Evolutionary conservation across 2,888 invertebrate genomes (phyloP), one percentile per base, ranked within the genome.

Genomic region (Mimumesa dahlbomi): DNA sequence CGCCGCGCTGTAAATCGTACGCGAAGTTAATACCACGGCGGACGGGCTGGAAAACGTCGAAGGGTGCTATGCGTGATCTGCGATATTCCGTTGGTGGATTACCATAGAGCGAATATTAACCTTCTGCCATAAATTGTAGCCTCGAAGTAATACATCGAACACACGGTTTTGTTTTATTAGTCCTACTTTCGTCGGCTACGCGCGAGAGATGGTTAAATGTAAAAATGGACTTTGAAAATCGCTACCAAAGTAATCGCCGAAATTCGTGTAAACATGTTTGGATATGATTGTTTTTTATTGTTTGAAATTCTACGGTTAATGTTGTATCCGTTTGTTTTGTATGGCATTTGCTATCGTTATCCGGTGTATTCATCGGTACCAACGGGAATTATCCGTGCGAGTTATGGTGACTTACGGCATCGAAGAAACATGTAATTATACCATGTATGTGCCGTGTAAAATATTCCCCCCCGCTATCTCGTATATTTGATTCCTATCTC

Each of bases 11-110:
- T 73, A 73, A 73, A 73, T 73, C 61, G 65, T 45, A 25, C 64
- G 34, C 65, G 53, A 74, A 77, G 77, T 77, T 77, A 77, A 77
- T 77, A 73, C 77, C 73, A 62, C 62, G 61, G 64, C 62, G 75
- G 75, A 73, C 73, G 70, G 70, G 65, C 48, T 75, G 77, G 75
- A 72, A 77, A 77, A 77, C 75, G 77, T 75, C 62, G 61, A 75
- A 72, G 73, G 63, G 61, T 78, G 65, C 22, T 38, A 56, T 21
- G 65, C 65, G 68, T 77, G 68, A 54, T 77, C 71, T 58, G 69
- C 53, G 71, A 71, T 71, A 69, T 63, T 71, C 68, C 67, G 48
- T 69, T 49, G 69, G 40, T 70, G 77, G 75, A 70, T 72, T 72
- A 72, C 59, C 46, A 25, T n/a, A n/a, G 6, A 21, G 22, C 54